Base-by-base conservation (phyloP, 2,888 invertebrate genomes). In the Nymphalis urticae region DNA sequence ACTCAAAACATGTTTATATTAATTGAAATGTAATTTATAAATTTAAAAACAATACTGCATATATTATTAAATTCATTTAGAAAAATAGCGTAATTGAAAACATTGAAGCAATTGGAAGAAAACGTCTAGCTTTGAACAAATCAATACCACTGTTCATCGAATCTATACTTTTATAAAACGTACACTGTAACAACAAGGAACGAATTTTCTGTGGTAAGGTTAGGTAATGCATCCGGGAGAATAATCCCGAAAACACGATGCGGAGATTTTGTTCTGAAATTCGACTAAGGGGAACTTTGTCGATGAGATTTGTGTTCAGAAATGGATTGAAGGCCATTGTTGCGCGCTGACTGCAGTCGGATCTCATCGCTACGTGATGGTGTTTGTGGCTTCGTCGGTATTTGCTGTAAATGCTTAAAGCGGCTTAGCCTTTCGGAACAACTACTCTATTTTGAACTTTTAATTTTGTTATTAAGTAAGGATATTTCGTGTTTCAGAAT, bases 251-350 rank as follows among this genome's bases (percentile, higher is more conserved):
- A 83, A 85, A 87, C 84, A 86, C 82, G 79, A 85, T 82, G 79
- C 81, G 72, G 82, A 82, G 84, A 85, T 86, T 76, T 79, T 77
- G 75, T 79, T 80, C 79, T 62, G 81, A 84, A 85, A 83, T 84
- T 82, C 80, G 77, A 81, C 79, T 75, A 79, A 83, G 85, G 82
- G 84, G 82, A 82, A 83, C 82, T 81, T 78, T 78, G 80, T 74
- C 80, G 77, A 76, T 78, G 85, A 84, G 86, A 86, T 89, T 86
- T 86, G 88, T 85, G 85, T 83, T 84, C 82, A 80, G 82, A 84
- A 87, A 85, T 86, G 86, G 85, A 88, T 88, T 85, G 86, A 83
- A 87, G 77, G 77, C 82, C 79, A 85, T 85, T 88, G 87, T 87
- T 84, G 81, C 75, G 76, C 77, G 76, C 64, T 68, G 82, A 80